These are phyloP conservation scores for Conomelus anceps DNA, from an alignment of 2,888 invertebrate species.

Conservation along the genomic window DNA sequence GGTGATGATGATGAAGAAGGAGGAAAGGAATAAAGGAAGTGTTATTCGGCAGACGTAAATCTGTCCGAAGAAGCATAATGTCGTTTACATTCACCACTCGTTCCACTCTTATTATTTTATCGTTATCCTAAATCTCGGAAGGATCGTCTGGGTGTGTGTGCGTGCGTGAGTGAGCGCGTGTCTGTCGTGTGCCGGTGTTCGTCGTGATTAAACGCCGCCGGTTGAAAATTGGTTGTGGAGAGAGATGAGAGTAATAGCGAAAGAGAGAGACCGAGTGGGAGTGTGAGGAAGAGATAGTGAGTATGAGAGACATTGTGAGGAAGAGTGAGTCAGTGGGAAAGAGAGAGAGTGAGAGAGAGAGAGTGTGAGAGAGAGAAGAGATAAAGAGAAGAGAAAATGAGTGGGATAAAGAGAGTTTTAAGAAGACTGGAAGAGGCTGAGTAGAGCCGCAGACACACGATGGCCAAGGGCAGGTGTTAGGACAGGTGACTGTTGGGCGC, in stretches of 20 bases:
- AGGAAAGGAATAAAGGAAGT: not conserved
- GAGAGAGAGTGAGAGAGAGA: constrained; percentile 29
- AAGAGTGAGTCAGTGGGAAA: not conserved
- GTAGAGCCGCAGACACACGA: too few relatives aligned
- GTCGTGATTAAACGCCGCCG: not conserved
- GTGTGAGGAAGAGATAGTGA: not conserved
- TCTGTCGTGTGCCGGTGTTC: not conserved
- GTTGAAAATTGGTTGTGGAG: not conserved
- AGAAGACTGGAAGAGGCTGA: too few relatives aligned
- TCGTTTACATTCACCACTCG: not conserved
- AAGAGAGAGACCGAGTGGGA: constrained; percentile 28
- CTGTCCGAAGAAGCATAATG: not conserved
- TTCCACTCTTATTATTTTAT: not conserved
- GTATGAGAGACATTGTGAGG: not conserved
- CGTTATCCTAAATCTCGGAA: not conserved
- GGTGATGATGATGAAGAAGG: not conserved
- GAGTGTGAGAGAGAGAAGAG: not conserved
- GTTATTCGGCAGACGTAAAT: not conserved
- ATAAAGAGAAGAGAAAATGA: not conserved
- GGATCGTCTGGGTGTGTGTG: not conserved
- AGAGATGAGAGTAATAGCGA: not conserved
- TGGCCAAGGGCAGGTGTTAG: not conserved
- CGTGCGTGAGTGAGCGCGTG: not conserved
- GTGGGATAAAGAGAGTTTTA: not conserved
- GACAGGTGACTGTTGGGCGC: not conserved